Conservation (phyloP, 2,113 vertebrate species). For the Anguilla rostrata region DNA sequence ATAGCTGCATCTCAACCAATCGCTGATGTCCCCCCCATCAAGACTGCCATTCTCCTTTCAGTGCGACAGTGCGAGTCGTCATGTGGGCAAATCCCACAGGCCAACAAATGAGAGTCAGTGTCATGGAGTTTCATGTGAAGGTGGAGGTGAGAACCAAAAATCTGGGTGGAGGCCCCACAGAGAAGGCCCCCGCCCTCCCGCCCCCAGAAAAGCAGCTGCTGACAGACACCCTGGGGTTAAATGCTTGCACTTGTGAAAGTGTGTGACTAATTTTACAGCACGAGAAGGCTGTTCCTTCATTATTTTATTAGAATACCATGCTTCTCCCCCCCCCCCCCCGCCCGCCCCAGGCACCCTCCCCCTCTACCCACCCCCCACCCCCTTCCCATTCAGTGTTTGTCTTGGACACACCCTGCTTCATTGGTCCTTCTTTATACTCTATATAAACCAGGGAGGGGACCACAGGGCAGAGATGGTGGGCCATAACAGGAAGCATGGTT, state of each 20-base stretch:
- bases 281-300: neutral
- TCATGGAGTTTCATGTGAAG: neutral
- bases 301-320: neutral
- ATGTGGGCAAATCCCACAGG: neutral
- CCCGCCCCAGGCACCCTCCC: too few species aligned
- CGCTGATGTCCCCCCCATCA: neutral
- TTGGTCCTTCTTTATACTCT: neutral
- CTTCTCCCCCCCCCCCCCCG: slow-evolving; percentile 16
- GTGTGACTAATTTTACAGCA: neutral
- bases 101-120: neutral
- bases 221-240: neutral
- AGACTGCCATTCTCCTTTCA: neutral
- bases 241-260: neutral
- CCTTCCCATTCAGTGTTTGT: neutral
- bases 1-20: neutral
- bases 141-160: neutral
- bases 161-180: neutral
- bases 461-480: neutral
- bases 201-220: neutral
- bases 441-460: slow-evolving; percentile 2
- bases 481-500: neutral
- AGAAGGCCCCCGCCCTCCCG: too few species aligned
- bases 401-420: neutral
- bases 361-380: too few species aligned
- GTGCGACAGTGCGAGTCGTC: neutral